These are phyloP conservation scores for Nibea albiflora DNA, from an alignment of 2,113 vertebrate species.

Conservation along the genomic window DNA sequence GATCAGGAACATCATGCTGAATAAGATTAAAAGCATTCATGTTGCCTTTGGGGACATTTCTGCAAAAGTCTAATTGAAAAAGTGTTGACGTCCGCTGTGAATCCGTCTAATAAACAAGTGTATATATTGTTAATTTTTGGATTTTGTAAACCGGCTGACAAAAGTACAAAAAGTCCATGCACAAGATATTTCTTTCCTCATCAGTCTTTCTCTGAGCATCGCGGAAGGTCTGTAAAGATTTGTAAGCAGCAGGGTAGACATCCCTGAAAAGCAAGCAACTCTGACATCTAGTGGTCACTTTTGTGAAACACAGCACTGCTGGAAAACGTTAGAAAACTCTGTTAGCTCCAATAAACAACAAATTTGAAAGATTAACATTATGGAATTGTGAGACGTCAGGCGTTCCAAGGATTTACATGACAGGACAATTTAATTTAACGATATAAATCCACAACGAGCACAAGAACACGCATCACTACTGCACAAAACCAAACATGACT, in stretches of 20 bases:
- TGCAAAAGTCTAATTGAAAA: background rate
- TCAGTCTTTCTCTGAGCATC: background rate
- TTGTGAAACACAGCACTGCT: slow-evolving; percentile 27
- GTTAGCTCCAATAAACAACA: background rate
- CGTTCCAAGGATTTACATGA: background rate
- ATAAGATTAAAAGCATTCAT: background rate
- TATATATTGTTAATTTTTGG: background rate
- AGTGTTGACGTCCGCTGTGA: background rate
- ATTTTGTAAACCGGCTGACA: background rate
- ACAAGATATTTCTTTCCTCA: background rate
- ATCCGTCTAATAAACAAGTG: background rate
- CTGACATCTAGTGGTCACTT: slow-evolving; percentile 78
- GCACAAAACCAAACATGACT: background rate
- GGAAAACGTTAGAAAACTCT: background rate
- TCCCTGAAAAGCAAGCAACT: slow-evolving; percentile 67
- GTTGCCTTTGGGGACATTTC: background rate
- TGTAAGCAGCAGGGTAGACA: background rate
- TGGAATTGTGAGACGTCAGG: background rate
- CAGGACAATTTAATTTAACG: background rate
- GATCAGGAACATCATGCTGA: background rate
- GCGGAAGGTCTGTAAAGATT: background rate
- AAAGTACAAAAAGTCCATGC: slow-evolving; percentile 1
- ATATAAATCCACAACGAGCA: background rate
- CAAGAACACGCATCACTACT: background rate
- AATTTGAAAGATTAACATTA: background rate